A percentile compares a stretch with the other conserved stretches of the same genome.
Conservation (phyloP, 2,113 vertebrate species). For the Bettongia penicillata region DNA sequence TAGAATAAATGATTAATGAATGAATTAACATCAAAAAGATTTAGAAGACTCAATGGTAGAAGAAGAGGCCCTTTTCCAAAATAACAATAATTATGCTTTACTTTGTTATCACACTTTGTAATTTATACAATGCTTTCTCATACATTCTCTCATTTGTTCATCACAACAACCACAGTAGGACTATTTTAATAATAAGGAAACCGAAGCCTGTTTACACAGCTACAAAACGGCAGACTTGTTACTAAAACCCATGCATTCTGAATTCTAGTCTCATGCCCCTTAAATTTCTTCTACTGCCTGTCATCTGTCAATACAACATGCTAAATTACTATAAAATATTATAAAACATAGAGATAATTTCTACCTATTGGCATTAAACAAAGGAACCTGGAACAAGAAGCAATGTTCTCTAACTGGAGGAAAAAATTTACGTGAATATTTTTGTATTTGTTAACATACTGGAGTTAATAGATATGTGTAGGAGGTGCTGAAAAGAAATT, state of each 20-base stretch:
- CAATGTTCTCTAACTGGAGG: slow-evolving; percentile 32
- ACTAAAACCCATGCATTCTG: background rate
- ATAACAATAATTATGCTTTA: background rate
- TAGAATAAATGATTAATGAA: background rate
- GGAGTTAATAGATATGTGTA: slow-evolving; percentile 53
- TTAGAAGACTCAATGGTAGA: background rate
- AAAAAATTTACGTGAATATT: slow-evolving; percentile 60
- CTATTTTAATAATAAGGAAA: background rate
- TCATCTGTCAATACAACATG: slow-evolving; percentile 29
- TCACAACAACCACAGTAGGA: background rate
- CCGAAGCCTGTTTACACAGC: background rate
- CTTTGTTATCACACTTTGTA: background rate
- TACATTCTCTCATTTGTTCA: background rate
- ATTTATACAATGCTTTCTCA: background rate
- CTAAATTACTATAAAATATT: slow-evolving; percentile 29
- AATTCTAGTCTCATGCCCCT: background rate
- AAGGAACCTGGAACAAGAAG: slow-evolving; percentile 8
- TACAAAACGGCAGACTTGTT: background rate
- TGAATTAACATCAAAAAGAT: background rate
- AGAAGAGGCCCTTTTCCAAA: background rate
- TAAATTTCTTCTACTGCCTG: background rate
- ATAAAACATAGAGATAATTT: slow-evolving; percentile 17
- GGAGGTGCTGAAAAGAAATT: slow-evolving; percentile 66
- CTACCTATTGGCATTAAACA: slow-evolving; percentile 13
- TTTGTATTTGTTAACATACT: slow-evolving; percentile 30